A percentile compares a stretch with the other conserved stretches of the same genome.
Conservation (phyloP, 2,113 vertebrate species). For the Lycocorax pyrrhopterus region DNA sequence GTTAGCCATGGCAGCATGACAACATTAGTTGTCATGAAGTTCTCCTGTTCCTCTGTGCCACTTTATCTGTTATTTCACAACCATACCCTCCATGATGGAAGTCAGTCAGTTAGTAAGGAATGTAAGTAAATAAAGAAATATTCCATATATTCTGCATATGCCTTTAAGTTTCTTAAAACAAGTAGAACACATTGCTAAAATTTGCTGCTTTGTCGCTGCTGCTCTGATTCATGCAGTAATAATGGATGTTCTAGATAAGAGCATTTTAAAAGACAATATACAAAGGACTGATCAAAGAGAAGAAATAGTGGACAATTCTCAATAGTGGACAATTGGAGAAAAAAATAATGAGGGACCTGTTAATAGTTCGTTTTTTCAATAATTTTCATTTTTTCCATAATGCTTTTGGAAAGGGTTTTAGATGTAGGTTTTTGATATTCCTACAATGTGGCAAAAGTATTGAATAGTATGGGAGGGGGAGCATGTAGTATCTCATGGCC, state of each 20-base stretch:
- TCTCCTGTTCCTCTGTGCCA: not conserved
- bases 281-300: not conserved
- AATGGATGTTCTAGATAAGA: not conserved
- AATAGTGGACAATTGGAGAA: not conserved
- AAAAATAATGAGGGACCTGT: not conserved
- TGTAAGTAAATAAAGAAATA: not conserved
- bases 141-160: not conserved
- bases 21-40: not conserved
- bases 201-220: not conserved
- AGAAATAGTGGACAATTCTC: not conserved
- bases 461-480: not conserved
- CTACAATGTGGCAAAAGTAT: not conserved
- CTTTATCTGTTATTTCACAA: not conserved
- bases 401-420: slow-evolving; percentile 38
- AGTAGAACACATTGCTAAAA: not conserved
- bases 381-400: not conserved
- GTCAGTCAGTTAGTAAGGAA: not conserved
- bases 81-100: not conserved
- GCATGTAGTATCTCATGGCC: not conserved
- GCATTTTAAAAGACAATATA: not conserved
- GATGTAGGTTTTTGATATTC: not conserved
- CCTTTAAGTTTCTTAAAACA: not conserved
- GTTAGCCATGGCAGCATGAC: not conserved
- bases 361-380: not conserved
- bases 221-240: not conserved